These are phyloP conservation scores for Ptychoptera albimana DNA, from an alignment of 2,888 invertebrate genomes.

Conservation along the genomic window DNA sequence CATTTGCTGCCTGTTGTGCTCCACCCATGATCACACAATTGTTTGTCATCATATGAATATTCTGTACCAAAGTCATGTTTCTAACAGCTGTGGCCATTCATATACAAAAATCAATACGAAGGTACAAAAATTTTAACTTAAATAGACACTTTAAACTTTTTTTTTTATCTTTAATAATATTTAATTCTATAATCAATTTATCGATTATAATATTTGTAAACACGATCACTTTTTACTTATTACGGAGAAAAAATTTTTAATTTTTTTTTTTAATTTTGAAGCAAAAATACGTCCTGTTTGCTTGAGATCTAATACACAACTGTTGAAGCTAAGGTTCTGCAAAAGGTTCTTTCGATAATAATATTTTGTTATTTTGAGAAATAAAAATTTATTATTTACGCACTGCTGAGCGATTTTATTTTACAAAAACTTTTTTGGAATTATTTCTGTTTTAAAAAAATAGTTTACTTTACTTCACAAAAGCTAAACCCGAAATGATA, in stretches of 20 bases:
- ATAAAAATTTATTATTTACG: background rate
- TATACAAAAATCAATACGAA: constrained; percentile 5
- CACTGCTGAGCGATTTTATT: background rate
- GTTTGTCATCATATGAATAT: constrained; percentile 23
- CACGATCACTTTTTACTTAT: constrained; percentile 1
- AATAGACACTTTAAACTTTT: background rate
- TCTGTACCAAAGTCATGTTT: constrained; percentile 32
- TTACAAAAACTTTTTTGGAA: background rate
- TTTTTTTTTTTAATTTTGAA: background rate
- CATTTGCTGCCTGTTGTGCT: constrained; percentile 2
- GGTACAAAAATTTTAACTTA: constrained; percentile 3
- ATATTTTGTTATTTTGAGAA: too few species aligned
- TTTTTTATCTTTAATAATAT: background rate
- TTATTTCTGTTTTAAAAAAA: constrained; percentile 7
- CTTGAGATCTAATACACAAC: too few species aligned
- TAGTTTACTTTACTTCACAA: constrained; percentile 23
- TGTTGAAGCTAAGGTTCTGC: background rate
- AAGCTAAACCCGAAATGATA: constrained; percentile 38
- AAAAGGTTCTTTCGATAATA: too few species aligned
- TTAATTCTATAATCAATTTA: background rate
- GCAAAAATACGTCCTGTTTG: too few species aligned
- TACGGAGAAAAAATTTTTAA: background rate
- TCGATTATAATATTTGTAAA: background rate
- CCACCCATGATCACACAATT: constrained; percentile 23
- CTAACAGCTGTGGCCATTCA: constrained; percentile 23